A percentile compares a stretch with the other conserved stretches of the same genome.
Evolutionary conservation across 2,888 invertebrate genomes (phyloP).

Genomic region (Sinhomidia bicolor): DNA sequence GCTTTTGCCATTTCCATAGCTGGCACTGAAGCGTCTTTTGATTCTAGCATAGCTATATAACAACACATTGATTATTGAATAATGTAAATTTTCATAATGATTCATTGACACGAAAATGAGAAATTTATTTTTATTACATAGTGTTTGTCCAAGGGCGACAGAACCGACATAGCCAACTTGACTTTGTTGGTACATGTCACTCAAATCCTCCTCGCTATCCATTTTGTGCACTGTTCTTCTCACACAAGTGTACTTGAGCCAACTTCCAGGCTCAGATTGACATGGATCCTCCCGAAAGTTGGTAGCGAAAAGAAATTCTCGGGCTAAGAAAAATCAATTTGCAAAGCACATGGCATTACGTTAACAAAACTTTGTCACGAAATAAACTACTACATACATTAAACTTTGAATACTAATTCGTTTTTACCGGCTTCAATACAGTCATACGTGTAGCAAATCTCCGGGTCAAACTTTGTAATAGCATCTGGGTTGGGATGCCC

Average conservation of each 20-base stretch:
- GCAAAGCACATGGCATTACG: too few species aligned
- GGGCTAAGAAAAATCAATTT: slow-evolving; percentile 43
- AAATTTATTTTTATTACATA: too few species aligned
- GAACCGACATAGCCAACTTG: slow-evolving; percentile 63
- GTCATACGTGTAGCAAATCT: slow-evolving; percentile 59
- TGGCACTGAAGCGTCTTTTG: not conserved
- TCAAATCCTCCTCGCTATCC: slow-evolving; percentile 33
- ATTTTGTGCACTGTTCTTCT: slow-evolving; percentile 34
- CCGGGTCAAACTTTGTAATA: slow-evolving; percentile 57
- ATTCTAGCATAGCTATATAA: slow-evolving; percentile 49
- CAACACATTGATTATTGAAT: not conserved
- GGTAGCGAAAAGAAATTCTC: slow-evolving; percentile 50
- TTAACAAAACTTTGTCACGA: not conserved
- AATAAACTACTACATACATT: not conserved
- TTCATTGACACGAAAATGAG: too few species aligned
- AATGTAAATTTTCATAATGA: too few species aligned
- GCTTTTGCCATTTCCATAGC: slow-evolving; percentile 44
- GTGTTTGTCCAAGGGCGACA: slow-evolving; percentile 65
- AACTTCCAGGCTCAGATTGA: slow-evolving; percentile 14
- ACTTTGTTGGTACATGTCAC: slow-evolving; percentile 65
- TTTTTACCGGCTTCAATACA: slow-evolving; percentile 66
- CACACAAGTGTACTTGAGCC: slow-evolving; percentile 57
- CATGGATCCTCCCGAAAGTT: slow-evolving; percentile 63
- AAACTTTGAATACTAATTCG: too few species aligned
- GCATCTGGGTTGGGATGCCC: slow-evolving; percentile 48